A percentile compares a stretch with the other conserved stretches of the same genome.
These are phyloP conservation scores for Sepiola atlantica DNA, from an alignment of 2,888 invertebrate genomes.

Conservation along the genomic window DNA sequence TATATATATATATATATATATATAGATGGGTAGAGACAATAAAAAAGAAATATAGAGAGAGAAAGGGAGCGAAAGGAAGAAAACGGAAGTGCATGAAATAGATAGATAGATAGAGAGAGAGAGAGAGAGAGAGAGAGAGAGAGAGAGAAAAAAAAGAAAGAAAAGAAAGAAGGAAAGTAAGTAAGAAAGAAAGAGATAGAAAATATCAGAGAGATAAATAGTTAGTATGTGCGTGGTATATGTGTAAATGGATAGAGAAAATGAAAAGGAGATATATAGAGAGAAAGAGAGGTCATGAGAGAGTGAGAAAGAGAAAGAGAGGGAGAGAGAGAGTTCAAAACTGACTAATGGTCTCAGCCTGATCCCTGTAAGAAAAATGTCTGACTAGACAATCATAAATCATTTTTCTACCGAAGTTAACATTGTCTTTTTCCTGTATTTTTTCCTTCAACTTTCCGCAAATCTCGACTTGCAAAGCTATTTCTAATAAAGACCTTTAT, in stretches of 20 bases:
- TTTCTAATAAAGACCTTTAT: neutral
- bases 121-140: neutral
- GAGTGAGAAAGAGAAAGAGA: neutral
- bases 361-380: conserved; percentile 2
- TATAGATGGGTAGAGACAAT: neutral
- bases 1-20: too few species aligned
- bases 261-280: neutral
- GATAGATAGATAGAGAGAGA: neutral
- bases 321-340: neutral
- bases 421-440: neutral
- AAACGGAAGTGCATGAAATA: too few species aligned
- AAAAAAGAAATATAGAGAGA: neutral
- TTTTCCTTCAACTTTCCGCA: neutral
- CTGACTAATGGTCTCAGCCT: neutral
- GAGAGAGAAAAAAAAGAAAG: neutral
- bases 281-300: too few species aligned
- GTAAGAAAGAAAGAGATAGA: neutral
- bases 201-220: neutral
- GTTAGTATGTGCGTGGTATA: too few species aligned
- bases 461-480: neutral
- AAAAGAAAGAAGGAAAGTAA: neutral
- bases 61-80: neutral
- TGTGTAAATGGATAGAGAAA: too few species aligned
- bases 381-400: neutral
- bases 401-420: neutral